Conservation (phyloP, 2,797 vertebrate genomes). For the Pogoniulus pusillus region DNA sequence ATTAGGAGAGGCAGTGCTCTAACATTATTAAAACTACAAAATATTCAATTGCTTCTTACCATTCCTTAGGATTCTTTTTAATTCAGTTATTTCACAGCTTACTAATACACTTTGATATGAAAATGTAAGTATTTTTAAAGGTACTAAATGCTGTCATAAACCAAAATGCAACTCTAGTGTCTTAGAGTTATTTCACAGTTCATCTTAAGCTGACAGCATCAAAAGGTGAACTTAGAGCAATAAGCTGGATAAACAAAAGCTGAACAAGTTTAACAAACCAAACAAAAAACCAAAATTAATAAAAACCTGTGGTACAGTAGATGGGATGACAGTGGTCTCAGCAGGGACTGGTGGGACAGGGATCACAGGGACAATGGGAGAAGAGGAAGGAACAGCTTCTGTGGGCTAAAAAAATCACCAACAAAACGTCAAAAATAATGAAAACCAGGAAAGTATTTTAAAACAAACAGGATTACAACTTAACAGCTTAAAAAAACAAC, state of each 20-base stretch:
- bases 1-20: neutral
- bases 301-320: conserved; percentile 86
- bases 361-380: conserved; percentile 93
- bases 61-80: neutral
- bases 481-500: neutral
- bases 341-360: conserved; percentile 91
- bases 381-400: conserved; percentile 88
- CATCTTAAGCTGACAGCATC: conserved; percentile 1
- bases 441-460: neutral
- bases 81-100: neutral
- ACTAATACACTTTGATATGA: neutral
- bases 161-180: neutral
- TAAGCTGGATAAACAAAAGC: conserved; percentile 32
- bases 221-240: conserved; percentile 46
- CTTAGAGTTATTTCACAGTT: neutral
- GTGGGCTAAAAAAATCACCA: conserved; percentile 87
- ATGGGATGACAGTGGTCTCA: conserved; percentile 85
- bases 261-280: neutral
- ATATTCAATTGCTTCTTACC: neutral
- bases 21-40: neutral
- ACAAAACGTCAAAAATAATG: conserved; percentile 81
- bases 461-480: neutral
- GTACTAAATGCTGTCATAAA: neutral
- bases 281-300: conserved; percentile 67
- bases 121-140: neutral